Base-by-base conservation (phyloP, 2,113 vertebrate genomes). In the Anser cygnoides region DNA sequence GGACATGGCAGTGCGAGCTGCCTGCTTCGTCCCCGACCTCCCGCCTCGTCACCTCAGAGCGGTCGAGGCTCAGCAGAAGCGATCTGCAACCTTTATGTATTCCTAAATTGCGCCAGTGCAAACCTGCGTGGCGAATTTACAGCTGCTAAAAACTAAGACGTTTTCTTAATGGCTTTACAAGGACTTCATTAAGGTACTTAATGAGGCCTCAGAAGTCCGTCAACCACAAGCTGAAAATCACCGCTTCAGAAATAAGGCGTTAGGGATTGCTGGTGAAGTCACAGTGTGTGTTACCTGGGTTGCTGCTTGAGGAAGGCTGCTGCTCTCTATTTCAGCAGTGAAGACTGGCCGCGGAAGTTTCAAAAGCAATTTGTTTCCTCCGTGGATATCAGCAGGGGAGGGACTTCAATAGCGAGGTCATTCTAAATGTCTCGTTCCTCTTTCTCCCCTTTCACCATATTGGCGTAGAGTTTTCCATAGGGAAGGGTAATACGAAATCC, bases 131-230 rank as follows among this genome's bases (percentile, higher is more conserved):
- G 52, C 82, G 21, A 78, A 91, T 46, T 43, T 67, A 82, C 46
- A 12, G 31, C 52, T 87, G 73, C 54, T 80, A 93, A 70, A 91
- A 80, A 61, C 8, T 4, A 25, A 78, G 50, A 80, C 2, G 44
- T 88, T 58, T 73, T 90, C 75, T 49, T 94, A 73, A 88, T 86
- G 76, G 73, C 18, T 94, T 90, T 83, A 19, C 73, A 88, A 93
- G 33, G 28, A 66, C 12, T 49, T 66, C 18, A 66, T 73, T 80
- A 73, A 66, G 33, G 26, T 86, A 37, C 35, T 66, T 80, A 54
- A 33, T 50, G 43, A 63, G 16, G 20, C 79, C 21, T 90, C 31
- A 83, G 63, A 73, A 85, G 33, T 54, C 54, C 18, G 6, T 70
- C 74, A 95, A 62, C 55, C 55, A 61, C 58, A 83, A 93, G 13